Base-by-base conservation (phyloP, 2,113 vertebrate species). In the Sardina pilchardus region DNA sequence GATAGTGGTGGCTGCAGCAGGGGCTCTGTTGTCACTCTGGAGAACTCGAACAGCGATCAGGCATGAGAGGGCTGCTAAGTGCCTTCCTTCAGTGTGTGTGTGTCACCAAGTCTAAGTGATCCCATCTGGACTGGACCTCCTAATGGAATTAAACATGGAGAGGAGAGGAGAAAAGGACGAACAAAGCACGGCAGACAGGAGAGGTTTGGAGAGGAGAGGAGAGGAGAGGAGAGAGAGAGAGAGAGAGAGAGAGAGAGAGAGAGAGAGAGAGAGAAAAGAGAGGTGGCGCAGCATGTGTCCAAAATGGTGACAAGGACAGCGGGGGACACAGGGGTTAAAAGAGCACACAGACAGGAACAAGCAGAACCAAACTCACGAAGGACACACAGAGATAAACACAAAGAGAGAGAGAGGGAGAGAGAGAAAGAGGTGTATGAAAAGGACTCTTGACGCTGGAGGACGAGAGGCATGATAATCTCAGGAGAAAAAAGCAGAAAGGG, bases 341-440 rank as follows among this genome's bases (percentile, higher is more conserved):
- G 59, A 86, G n/a, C 43, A 45, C 34, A 82, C 19, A 87, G 30
- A 86, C 10, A 6, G 43, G 85, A 81, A 26, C 17, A 87, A 78
- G 45, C 67, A 53, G 86, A 84, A 81, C 67, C 48, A 83, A 87
- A 86, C 56, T 83, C 84, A 90, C 87, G 2, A 91, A 91, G 85
- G 85, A 87, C 86, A 50, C 10, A 1, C 71, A 89, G 89, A 91
- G 89, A 88, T 90, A 91, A 88, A 83, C 56, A 91, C 86, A 90
- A 86, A 89, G 14, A 81, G 59, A 88, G 17, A 26, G 90, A 91
- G 44, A 53, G 84, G 85, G 82, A 87, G 82, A 89, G 85, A 86
- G 82, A 88, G 42, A 26, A 81, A 83, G 84, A 88, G 81, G 87
- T 81, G 84, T 87, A 87, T 81, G 85, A 84, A 89, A 75, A 75